phyloP scores from a whole-genome alignment of 2,113 vertebrate species.

The Tupaia tana region DNA sequence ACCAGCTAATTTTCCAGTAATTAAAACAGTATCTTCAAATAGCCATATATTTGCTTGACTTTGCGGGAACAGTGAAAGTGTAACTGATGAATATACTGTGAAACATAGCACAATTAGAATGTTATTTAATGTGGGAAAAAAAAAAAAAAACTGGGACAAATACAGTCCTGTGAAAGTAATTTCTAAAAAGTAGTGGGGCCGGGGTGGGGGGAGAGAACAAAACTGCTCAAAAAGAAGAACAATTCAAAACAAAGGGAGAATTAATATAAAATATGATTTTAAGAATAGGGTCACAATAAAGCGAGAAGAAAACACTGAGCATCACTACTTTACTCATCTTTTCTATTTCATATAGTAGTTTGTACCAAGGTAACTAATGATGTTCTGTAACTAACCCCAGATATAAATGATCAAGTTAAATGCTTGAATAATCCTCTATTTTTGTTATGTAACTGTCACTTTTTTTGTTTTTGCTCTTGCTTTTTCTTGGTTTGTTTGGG shows the following conservation, averaged over 20 bases:
- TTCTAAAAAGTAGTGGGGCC: background rate
- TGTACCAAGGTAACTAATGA: background rate
- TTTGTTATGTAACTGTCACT: background rate
- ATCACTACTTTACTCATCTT: background rate
- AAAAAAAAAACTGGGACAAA: background rate
- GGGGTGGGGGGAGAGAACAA: background rate
- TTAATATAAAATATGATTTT: constrained; percentile 19
- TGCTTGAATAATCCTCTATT: background rate
- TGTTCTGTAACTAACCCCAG: background rate
- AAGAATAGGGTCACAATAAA: background rate
- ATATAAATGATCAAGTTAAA: background rate
- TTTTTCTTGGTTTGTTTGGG: too few relatives aligned
- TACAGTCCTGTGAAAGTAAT: background rate
- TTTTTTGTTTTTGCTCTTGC: background rate
- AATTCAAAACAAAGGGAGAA: constrained; percentile 24
- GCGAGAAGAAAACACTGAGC: background rate
- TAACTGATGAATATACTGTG: constrained; percentile 94
- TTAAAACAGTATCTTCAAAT: constrained; percentile 93
- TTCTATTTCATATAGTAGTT: background rate
- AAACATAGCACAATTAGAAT: constrained; percentile 65
- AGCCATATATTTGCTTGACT: constrained; percentile 95
- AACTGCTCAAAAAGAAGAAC: background rate
- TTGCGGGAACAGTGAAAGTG: constrained; percentile 89
- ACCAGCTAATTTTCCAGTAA: constrained; percentile 94
- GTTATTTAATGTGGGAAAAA: background rate